phyloP scores from a whole-genome alignment of 2,888 invertebrate genomes.

The Holacanthella duospinosa region DNA sequence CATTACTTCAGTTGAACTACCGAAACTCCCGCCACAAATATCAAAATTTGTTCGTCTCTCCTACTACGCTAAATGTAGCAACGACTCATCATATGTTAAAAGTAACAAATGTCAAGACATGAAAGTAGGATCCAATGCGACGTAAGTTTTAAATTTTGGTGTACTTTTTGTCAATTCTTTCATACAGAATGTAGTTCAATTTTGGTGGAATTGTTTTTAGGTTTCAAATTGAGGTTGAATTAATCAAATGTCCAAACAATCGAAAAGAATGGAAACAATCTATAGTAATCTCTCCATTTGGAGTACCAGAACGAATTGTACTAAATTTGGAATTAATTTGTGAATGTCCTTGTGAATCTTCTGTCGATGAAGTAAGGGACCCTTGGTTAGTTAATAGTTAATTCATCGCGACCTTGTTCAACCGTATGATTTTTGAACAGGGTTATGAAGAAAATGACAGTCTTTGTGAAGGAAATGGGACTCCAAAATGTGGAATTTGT shows the following conservation, averaged over 20 bases:
- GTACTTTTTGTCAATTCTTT: too few species aligned
- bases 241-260: conserved; percentile 75
- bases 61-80: conserved; percentile 6
- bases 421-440: not conserved
- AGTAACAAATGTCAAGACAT: conserved; percentile 83
- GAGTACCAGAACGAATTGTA: conserved; percentile 75
- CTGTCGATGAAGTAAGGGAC: not conserved
- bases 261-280: conserved; percentile 67
- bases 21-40: not conserved
- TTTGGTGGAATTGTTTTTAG: too few species aligned
- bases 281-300: conserved; percentile 84
- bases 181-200: too few species aligned
- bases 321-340: conserved; percentile 86
- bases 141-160: not conserved
- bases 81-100: conserved; percentile 38
- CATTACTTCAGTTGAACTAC: conserved; percentile 2
- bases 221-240: conserved; percentile 34
- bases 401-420: not conserved
- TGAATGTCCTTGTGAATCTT: conserved; percentile 76
- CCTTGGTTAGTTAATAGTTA: too few species aligned
- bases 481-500: conserved; percentile 11
- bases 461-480: conserved; percentile 2
- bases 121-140: conserved; percentile 5
- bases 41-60: conserved; percentile 8
- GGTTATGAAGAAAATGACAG: not conserved